Percentiles rank a stretch among this genome's conserved stretches.
These are phyloP conservation scores for Ectemnius lituratus DNA, from an alignment of 2,888 invertebrate genomes.

Conservation along the genomic window DNA sequence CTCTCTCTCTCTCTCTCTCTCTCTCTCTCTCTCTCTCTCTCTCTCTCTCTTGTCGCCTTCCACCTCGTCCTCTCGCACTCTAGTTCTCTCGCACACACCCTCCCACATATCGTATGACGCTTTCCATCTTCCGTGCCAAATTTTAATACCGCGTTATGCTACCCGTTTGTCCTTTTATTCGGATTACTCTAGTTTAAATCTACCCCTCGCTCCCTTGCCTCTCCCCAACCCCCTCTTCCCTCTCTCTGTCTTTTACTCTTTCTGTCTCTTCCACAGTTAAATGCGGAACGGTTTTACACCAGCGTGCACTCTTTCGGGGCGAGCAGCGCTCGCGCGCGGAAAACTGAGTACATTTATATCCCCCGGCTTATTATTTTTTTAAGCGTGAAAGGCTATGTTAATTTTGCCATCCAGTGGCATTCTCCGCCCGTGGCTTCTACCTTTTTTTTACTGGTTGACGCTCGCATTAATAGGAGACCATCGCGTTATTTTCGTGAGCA, in stretches of 20 bases:
- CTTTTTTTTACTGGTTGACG: too few relatives aligned
- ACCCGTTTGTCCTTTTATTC: neutral
- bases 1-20: neutral
- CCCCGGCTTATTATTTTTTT: neutral
- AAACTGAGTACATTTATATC: slow-evolving; percentile 4
- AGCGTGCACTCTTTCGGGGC: neutral
- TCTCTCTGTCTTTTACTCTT: neutral
- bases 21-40: neutral
- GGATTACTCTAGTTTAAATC: slow-evolving; percentile 20
- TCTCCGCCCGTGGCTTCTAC: too few relatives aligned
- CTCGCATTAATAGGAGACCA: too few relatives aligned
- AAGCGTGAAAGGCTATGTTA: too few relatives aligned
- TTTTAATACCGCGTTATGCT: slow-evolving; percentile 36
- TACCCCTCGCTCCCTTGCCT: neutral
- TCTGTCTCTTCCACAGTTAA: neutral
- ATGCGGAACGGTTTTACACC: neutral
- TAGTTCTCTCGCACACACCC: neutral
- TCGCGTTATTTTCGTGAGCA: too few relatives aligned
- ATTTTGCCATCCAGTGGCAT: too few relatives aligned
- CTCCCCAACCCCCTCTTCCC: neutral
- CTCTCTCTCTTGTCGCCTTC: neutral
- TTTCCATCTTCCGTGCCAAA: slow-evolving; percentile 39
- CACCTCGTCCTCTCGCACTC: neutral
- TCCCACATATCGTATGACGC: slow-evolving; percentile 20
- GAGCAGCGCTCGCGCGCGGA: neutral